Evolutionary conservation across 1,140 invertebrate genomes (phyloP), one percentile per base, ranked within the genome.

Genomic region (Radopholus similis): DNA sequence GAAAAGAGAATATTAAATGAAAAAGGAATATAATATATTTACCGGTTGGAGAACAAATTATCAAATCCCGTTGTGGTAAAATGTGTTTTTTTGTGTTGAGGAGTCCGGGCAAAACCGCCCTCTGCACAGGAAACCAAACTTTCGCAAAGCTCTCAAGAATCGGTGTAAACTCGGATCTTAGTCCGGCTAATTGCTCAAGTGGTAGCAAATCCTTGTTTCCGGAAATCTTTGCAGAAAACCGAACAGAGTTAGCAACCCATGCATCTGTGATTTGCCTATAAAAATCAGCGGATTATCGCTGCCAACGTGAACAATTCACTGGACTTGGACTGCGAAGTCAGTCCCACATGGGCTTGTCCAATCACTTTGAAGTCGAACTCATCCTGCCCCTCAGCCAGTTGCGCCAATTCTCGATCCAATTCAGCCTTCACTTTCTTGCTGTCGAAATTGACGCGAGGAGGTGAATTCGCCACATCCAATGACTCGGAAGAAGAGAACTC

Each of bases 81-180:
- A 65, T 13, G n/a, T 5, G 32, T 23, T 30, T 42, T 11, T 54
- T 51, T 18, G 30, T 9, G 2, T 75, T 23, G 4, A 75, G 35
- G 6, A 75, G 35, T 8, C 35, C 18, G 32, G 71, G 71, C 32
- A 75, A 51, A 53, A 77, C 75, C 18, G 73, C 35, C 21, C 23
- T n/a, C 32, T 75, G 73, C 8, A 75, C 73, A 15, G 73, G 75
- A 40, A 78, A 77, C 38, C 56, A 75, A n/a, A 51, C 15, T 18
- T 58, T 62, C 26, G 62, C 63, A 35, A 57, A 38, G 28, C 54
- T 70, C 42, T 60, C 60, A 4, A 75, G 28, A 5, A 30, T 26
- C 30, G 54, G 26, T 21, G 60, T 28, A 55, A 74, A 51, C 30
- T 60, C 34, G 15, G 23, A 55, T 26, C 62, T 40, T 9, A 75